Evolutionary conservation across 2,888 invertebrate genomes (phyloP), one percentile per base, ranked within the genome.

Genomic region (Scaptomyza cyrtandrae): DNA sequence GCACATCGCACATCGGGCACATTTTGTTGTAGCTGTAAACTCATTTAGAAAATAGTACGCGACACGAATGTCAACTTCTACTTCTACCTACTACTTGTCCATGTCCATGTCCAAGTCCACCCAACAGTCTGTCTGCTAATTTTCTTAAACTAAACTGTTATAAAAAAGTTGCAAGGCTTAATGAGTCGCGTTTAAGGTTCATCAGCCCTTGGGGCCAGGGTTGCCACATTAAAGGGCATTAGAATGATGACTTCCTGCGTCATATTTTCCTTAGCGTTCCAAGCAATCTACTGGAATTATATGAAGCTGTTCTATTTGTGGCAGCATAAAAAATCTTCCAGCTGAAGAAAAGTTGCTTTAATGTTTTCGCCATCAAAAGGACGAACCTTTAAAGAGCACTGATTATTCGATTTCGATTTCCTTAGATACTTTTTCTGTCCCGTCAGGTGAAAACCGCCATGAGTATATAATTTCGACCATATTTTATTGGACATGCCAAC

Each of bases 401-500:
- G n/a, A 2, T 2, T 39, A n/a, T n/a, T n/a, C 14, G 6, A 7
- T 37, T 39, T 14, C 3, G 39, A 14, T n/a, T 2, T 1, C n/a
- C 37, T 37, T n/a, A 7, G 7, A 2, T 16, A 16, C 6, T 41
- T 41, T 41, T 41, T 16, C 10, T 41, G 41, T 16, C 14, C 14
- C 3, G 9, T 14, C 39, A 14, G 37, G n/a, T 9, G 9, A 33
- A 33, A 33, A 33, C 33, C 6, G 14, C 24, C 27, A 2, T 52
- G 27, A 27, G n/a, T 43, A 43, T 53, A 43, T 65, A 76, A 61
- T 55, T 50, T 39, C 39, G 60, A 77, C 46, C 75, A 72, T 75
- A 77, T 75, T 75, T 75, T 64, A 64, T 68, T 77, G 24, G 59
- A 24, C 66, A 55, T 71, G 71, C 24, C 37, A 50, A 46, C 49